Evolutionary conservation across 2,888 invertebrate species (phyloP), one percentile per base, ranked within the genome.

Genomic region (Netelia melanura): DNA sequence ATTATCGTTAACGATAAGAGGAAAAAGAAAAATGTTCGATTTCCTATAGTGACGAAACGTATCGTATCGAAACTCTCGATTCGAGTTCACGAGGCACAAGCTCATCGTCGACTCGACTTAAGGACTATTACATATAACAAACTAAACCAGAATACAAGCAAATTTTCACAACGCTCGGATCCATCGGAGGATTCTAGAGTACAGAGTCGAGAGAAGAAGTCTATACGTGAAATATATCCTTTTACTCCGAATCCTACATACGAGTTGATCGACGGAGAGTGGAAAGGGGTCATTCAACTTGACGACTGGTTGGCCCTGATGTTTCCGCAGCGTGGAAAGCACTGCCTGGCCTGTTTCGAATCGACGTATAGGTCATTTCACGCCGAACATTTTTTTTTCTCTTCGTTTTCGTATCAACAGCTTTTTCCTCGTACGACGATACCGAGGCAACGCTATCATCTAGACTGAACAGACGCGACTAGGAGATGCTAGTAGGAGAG

Each of bases 301-400:
- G 81, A 74, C 81, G 81, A 87, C 85, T 77, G 78, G 86, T 83
- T 90, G 88, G 87, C 89, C 89, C 88, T 88, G 89, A 90, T 89
- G 89, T 87, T 88, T 86, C 83, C 83, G 76, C 58, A 80, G 82
- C 88, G 87, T 88, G 88, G 86, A 89, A 79, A 84, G 77, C 79
- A 30, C 64, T 81, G 38, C 38, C 6, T 75, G 58, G 79, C 83
- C 76, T 76, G 76, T 79, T 82, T 80, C 79, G 75, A 71, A n/a
- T 48, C 21, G 10, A 5, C 11, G 25, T 64, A 30, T 10, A 54
- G 52, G 52, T 44, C 62, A 61, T 82, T 82, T 79, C 43, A 62
- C 70, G 52, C 25, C 30, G 54, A 21, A 30, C 38, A 67, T 68
- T 44, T 65, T 54, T 58, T 67, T 77, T 38, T 21, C n/a, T 14